Evolutionary conservation across 2,797 vertebrate species (phyloP), one percentile per base, ranked within the genome.

Genomic region (Eremophila alpestris): DNA sequence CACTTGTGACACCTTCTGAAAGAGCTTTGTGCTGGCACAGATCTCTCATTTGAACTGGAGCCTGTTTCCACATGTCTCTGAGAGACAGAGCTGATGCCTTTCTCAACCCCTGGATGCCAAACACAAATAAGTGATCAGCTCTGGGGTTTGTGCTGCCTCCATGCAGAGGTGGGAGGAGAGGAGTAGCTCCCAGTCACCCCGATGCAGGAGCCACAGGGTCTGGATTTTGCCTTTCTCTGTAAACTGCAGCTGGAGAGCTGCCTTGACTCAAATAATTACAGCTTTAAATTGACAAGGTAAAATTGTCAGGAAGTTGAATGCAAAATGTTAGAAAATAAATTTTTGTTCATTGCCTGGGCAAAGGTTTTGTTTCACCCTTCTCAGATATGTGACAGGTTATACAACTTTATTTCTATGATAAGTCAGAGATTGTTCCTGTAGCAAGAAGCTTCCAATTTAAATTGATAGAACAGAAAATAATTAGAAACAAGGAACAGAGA

Each of bases 11-110:
- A 55, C 27, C 20, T 70, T 12, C 38, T 52, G 85, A 46, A 63
- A 29, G 23, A 79, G 32, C 0, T 0, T 2, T 40, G 45, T 1
- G 1, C 16, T 34, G 17, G 27, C 19, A 80, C 2, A 2, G 68
- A 56, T 16, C 29, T 71, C 52, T 80, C 1, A 2, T 67, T 62
- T 51, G 64, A 45, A 23, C 56, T 4, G 3, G 26, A 54, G 63
- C 32, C 52, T 89, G 18, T 45, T 85, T 55, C 21, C 45, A 1
- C 45, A 1, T 5, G 4, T 54, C 21, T 75, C 9, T 34, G 56
- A 38, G 23, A 38, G 40, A 76, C 30, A 27, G 9, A 63, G 38
- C 15, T 79, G 19, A 34, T 46, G 55, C 23, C 27, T 75, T 75
- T 67, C 0, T 0, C 32, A 76, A 4, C 4, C 4, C 4, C 40